Evolutionary conservation across 2,797 vertebrate genomes (phyloP).

Genomic region (Scomberomorus guttatus): DNA sequence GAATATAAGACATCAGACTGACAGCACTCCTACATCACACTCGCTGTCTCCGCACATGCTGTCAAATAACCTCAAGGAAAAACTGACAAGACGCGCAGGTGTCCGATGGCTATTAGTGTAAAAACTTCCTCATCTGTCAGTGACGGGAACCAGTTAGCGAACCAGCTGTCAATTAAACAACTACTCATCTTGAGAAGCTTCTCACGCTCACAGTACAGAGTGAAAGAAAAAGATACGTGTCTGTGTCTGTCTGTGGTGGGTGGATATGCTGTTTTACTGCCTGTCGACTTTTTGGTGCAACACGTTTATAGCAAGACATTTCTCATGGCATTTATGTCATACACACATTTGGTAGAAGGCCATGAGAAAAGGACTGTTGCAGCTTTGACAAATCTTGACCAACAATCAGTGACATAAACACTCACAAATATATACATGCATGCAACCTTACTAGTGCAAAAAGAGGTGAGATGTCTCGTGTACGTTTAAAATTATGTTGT

Average conservation of each 20-base stretch:
- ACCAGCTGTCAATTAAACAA: conserved; percentile 78
- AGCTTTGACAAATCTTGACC: conserved; percentile 6
- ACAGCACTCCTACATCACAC: conserved; percentile 70
- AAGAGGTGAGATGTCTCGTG: no score
- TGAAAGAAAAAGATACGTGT: conserved; percentile 19
- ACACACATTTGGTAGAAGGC: conserved; percentile 19
- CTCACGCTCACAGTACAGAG: conserved; percentile 42
- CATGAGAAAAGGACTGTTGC: conserved; percentile 14
- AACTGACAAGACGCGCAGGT: conserved; percentile 73
- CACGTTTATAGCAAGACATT: conserved; percentile 60
- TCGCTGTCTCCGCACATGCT: conserved; percentile 32
- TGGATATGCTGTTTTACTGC: conserved; percentile 50
- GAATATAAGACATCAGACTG: conserved; percentile 67
- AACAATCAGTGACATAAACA: neutral
- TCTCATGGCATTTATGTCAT: conserved; percentile 40
- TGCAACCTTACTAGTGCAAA: neutral
- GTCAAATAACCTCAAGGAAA: conserved; percentile 70
- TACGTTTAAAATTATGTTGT: neutral
- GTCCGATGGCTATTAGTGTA: conserved; percentile 77
- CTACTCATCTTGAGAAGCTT: conserved; percentile 59
- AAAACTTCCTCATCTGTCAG: conserved; percentile 75
- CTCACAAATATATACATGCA: neutral
- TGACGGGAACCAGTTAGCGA: conserved; percentile 61
- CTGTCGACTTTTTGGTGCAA: conserved; percentile 52
- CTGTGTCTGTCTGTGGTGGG: conserved; percentile 18